phyloP scores from a whole-genome alignment of 2,888 invertebrate species.

The Muschampia plurimacula region DNA sequence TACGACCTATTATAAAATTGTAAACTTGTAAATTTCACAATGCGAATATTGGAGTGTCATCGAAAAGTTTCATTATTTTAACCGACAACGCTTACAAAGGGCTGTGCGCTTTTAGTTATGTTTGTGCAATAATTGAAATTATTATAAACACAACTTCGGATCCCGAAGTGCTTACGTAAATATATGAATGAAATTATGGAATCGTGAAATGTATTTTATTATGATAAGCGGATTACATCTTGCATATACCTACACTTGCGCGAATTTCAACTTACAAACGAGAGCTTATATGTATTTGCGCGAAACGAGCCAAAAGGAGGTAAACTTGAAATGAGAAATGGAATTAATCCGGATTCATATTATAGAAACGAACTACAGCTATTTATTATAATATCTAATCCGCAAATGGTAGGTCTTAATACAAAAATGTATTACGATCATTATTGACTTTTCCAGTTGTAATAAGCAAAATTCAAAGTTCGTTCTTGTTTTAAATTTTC shows the following conservation, averaged over 20 bases:
- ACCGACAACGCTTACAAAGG: too few relatives aligned
- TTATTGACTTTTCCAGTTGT: background rate
- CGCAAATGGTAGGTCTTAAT: background rate
- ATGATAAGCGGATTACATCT: slow-evolving; percentile 2
- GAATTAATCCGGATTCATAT: slow-evolving; percentile 3
- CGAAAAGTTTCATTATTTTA: too few relatives aligned
- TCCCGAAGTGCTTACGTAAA: background rate
- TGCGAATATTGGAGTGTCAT: background rate
- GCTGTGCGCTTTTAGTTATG: background rate
- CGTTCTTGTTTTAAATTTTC: too few relatives aligned
- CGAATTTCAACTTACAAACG: background rate
- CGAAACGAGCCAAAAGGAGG: background rate
- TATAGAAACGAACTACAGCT: background rate
- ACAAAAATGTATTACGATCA: background rate
- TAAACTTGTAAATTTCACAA: background rate
- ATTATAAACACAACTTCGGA: background rate
- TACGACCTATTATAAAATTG: background rate
- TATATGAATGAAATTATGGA: background rate
- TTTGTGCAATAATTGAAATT: background rate
- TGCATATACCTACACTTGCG: background rate
- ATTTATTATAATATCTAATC: slow-evolving; percentile 9
- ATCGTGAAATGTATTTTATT: background rate
- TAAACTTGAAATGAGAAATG: background rate
- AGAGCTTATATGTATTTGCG: background rate
- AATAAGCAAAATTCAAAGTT: too few relatives aligned